phyloP scores from a whole-genome alignment of 2,888 invertebrate genomes.

The Atherix ibis region DNA sequence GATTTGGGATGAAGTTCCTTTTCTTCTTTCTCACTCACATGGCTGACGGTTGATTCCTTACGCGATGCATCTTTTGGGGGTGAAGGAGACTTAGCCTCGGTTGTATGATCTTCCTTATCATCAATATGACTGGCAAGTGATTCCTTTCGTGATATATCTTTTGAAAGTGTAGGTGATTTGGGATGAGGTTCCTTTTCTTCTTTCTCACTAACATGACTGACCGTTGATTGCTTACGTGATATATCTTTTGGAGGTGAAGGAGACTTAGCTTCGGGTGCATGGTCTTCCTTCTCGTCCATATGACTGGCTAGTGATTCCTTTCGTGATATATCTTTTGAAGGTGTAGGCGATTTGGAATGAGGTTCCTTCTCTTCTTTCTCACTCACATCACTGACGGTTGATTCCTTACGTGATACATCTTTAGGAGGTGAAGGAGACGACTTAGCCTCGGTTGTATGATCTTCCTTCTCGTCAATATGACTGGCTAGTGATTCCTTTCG shows the following conservation, averaged over 20 bases:
- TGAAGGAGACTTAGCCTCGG: no score
- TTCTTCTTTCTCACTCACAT: conserved; percentile 16
- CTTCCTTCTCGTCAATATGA: conserved; percentile 10
- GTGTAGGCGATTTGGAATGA: neutral
- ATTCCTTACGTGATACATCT: conserved; percentile 6
- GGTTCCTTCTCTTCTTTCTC: conserved; percentile 4
- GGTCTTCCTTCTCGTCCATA: conserved; percentile 9
- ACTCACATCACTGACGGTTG: conserved; percentile 5
- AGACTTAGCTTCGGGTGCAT: conserved; percentile 1
- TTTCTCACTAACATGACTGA: conserved; percentile 10
- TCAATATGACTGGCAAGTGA: conserved; percentile 5
- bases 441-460: neutral
- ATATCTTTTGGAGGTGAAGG: conserved; percentile 11
- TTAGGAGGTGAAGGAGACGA: no score
- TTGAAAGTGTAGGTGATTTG: neutral
- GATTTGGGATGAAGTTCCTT: conserved; percentile 1
- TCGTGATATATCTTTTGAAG: conserved; percentile 17
- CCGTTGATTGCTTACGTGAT: conserved; percentile 14
- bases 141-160: conserved; percentile 9
- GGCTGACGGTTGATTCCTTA: conserved; percentile 13
- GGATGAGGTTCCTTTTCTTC: conserved; percentile 9
- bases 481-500: conserved; percentile 9
- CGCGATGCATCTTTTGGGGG: neutral
- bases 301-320: conserved; percentile 17
- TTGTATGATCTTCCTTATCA: conserved; percentile 3